These are phyloP conservation scores for Eptatretus burgeri DNA, from an alignment of 2,113 vertebrate genomes.

Conservation along the genomic window DNA sequence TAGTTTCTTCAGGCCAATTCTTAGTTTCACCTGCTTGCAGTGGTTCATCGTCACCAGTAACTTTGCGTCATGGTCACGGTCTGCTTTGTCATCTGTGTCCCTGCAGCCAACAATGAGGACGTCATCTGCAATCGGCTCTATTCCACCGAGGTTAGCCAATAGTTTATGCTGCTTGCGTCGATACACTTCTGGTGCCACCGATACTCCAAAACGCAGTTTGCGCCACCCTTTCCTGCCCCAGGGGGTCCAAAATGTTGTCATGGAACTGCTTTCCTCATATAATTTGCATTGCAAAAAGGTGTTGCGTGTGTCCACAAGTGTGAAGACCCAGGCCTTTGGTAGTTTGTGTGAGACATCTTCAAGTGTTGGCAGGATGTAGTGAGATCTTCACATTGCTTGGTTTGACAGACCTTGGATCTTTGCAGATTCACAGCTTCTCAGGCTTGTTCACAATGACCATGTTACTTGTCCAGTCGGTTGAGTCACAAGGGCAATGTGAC, in stretches of 20 bases:
- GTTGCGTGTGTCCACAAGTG: neutral
- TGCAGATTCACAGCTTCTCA: too few species aligned
- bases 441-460: too few species aligned
- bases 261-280: neutral
- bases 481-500: too few species aligned
- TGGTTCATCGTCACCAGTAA: neutral
- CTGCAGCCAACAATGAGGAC: neutral
- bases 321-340: neutral
- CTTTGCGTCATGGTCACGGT: neutral
- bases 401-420: neutral
- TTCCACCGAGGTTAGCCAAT: neutral
- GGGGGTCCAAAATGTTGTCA: neutral
- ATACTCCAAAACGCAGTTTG: neutral
- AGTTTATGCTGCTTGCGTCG: neutral
- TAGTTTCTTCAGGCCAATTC: conserved; percentile 10
- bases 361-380: neutral
- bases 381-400: neutral
- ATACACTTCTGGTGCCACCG: neutral
- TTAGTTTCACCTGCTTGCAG: conserved; percentile 7
- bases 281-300: neutral
- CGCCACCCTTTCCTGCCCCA: neutral
- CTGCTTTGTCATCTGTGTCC: neutral
- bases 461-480: too few species aligned
- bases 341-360: neutral
- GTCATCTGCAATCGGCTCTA: neutral